These are phyloP conservation scores for Indicator maculatus DNA, from an alignment of 2,113 vertebrate species.

Conservation along the genomic window DNA sequence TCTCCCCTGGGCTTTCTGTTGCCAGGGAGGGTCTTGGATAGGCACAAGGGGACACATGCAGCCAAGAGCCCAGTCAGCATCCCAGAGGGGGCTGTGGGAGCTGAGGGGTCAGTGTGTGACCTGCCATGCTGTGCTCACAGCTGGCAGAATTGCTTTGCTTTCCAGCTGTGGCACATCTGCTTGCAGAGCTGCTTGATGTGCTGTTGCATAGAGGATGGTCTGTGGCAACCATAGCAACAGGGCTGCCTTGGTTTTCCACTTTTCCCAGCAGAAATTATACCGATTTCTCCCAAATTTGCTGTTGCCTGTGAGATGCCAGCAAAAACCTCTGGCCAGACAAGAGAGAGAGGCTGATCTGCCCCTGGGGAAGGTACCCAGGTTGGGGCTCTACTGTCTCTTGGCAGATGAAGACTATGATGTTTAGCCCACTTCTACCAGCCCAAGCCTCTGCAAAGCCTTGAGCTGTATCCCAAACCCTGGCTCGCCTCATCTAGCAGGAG, in stretches of 20 bases:
- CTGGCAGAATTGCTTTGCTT: background rate
- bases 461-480: background rate
- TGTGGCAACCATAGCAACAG: constrained; percentile 28
- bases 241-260: background rate
- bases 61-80: background rate
- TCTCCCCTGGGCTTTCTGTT: background rate
- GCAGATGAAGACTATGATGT: background rate
- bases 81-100: background rate
- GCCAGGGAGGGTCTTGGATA: background rate
- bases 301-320: background rate
- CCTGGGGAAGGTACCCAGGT: background rate
- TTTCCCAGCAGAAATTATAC: background rate
- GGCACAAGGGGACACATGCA: background rate
- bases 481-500: background rate
- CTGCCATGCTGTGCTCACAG: background rate
- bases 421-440: background rate
- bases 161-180: constrained; percentile 45
- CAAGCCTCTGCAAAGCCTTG: background rate
- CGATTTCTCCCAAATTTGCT: background rate
- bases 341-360: background rate
- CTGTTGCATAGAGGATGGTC: background rate
- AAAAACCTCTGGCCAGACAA: background rate
- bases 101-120: background rate
- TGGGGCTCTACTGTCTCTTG: background rate
- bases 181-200: background rate